These are phyloP conservation scores for Hyles vespertilio DNA, from an alignment of 1,140 invertebrate species.

Conservation along the genomic window DNA sequence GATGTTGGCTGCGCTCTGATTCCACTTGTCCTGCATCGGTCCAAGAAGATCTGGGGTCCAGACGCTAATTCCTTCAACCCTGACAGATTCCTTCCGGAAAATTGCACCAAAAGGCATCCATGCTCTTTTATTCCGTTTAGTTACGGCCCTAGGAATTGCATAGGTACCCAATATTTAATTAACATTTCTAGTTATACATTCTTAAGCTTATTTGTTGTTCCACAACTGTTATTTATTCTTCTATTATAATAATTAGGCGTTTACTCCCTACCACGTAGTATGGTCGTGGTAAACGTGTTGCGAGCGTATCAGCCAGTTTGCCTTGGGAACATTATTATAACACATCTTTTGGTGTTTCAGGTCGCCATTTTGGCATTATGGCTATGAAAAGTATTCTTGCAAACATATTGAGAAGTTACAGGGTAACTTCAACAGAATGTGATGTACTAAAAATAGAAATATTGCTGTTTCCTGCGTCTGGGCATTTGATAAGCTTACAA, in stretches of 20 bases:
- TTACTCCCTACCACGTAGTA: no score
- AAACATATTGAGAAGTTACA: constrained; percentile 44
- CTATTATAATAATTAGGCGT: no score
- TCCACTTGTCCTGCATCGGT: constrained; percentile 67
- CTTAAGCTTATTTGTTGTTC: no score
- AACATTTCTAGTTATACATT: no score
- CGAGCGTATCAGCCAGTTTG: no score
- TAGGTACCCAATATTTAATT: constrained; percentile 56
- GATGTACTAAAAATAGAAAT: constrained; percentile 53
- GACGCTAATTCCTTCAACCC: constrained; percentile 77
- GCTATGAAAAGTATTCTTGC: constrained; percentile 55
- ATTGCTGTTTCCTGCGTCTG: constrained; percentile 48
- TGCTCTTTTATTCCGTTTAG: constrained; percentile 79
- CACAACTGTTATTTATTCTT: no score
- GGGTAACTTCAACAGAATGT: constrained; percentile 40
- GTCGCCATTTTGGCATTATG: constrained; percentile 56
- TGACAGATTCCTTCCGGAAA: constrained; percentile 79
- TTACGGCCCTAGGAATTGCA: constrained; percentile 79
- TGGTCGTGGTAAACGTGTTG: no score
- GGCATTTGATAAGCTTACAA: constrained; percentile 39
- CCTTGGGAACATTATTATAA: no score
- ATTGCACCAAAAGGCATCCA: constrained; percentile 63
- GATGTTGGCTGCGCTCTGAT: constrained; percentile 42
- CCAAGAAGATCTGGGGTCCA: constrained; percentile 43
- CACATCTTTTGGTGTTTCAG: constrained; percentile 19